Evolutionary conservation across 2,888 invertebrate species (phyloP), one percentile per base, ranked within the genome.

Genomic region (Pollenia angustigena): DNA sequence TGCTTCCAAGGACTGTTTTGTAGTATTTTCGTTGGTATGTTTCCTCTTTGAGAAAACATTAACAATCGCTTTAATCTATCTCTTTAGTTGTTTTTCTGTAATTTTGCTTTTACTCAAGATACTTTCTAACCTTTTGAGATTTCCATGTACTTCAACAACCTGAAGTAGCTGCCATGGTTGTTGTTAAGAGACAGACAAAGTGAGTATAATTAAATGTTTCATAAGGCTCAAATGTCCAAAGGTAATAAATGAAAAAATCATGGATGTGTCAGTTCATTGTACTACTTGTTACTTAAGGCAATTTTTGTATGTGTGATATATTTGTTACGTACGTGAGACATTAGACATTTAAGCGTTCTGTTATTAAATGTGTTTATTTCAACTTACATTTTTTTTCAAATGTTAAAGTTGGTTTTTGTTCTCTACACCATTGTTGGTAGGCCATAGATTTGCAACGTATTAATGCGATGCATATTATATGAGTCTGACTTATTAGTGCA

Each of bases 191-290:
- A n/a, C 12, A 42, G 4, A 6, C 42, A 69, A 42, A 12, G 18
- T 14, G 64, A 54, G 11, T 12, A 42, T 50, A 62, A 75, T 54
- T 66, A 76, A 76, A 56, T 66, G 44, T 40, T 46, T 66, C 10
- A 44, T 42, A 44, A 64, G 52, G n/a, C 23, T 52, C 4, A 54
- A 76, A 76, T 64, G n/a, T 42, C 64, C 75, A 62, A 48, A 58
- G 48, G 58, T n/a, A n/a, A 48, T 58, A 40, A 58, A 72, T 8
- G 18, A 42, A 52, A 58, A 60, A 60, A 48, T 58, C 10, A 60
- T 48, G 16, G 12, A 9, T 10, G 56, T 74, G 48, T 48, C 6
- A 48, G 18, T 14, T 14, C 50, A 50, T 50, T 14, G 50, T 48
- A 16, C 7, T 40, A 69, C 40, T 52, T 66, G 66, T 66, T 23